Conservation (phyloP, 2,888 invertebrate genomes). For the Dryobota labecula region DNA sequence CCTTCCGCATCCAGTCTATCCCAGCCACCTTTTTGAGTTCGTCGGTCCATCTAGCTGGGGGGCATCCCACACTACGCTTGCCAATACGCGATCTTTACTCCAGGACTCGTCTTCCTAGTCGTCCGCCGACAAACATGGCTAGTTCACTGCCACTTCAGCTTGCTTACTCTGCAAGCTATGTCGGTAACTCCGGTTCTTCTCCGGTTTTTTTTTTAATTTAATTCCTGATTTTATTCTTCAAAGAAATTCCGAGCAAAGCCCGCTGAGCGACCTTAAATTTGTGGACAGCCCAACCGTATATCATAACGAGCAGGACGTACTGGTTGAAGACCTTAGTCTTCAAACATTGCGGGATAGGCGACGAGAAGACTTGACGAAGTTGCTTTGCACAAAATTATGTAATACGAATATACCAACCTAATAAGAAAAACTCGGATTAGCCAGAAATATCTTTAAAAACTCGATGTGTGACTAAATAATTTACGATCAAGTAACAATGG, state of each 20-base stretch:
- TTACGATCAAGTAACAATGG: slow-evolving; percentile 36
- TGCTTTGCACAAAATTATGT: not conserved
- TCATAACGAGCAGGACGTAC: not conserved
- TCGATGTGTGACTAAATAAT: slow-evolving; percentile 20
- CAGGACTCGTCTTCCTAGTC: not conserved
- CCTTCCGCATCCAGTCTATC: not conserved
- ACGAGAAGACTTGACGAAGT: not conserved
- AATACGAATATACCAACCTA: no score
- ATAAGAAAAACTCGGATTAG: slow-evolving; percentile 16
- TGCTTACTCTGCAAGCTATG: not conserved
- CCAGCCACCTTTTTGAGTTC: not conserved
- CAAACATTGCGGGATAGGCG: not conserved
- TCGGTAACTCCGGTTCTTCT: not conserved
- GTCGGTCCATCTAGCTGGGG: not conserved
- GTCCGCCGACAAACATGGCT: not conserved
- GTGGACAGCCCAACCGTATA: not conserved
- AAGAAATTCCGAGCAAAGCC: not conserved
- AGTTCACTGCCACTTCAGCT: not conserved
- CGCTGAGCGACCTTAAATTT: not conserved
- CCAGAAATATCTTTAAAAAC: slow-evolving; percentile 1
- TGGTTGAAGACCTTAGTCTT: not conserved
- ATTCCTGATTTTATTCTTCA: not conserved
- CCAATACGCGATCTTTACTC: not conserved
- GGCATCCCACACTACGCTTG: not conserved
- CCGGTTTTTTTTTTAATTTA: not conserved